Percentiles rank a stretch among this genome's conserved stretches.
Conservation (phyloP, 2,888 invertebrate genomes). For the Melanostoma mellinum region DNA sequence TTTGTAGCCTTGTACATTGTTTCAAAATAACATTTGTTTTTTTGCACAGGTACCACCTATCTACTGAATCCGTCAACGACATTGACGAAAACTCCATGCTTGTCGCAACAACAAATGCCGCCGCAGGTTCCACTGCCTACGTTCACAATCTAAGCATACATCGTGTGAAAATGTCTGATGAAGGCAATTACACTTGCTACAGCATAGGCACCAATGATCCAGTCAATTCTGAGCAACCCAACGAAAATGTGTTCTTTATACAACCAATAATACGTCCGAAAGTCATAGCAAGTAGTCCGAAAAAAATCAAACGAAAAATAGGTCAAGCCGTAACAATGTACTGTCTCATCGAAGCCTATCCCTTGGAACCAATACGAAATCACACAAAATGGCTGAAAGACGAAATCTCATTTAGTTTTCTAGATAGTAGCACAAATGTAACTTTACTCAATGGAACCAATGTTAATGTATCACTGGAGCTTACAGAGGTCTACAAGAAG, state of each 20-base stretch:
- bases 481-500: slow-evolving; percentile 85
- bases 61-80: slow-evolving; percentile 60
- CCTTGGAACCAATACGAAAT: slow-evolving; percentile 81
- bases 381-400: slow-evolving; percentile 84
- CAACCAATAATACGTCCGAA: slow-evolving; percentile 82
- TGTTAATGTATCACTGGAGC: slow-evolving; percentile 84
- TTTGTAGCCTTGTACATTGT: too few relatives aligned
- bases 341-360: slow-evolving; percentile 85
- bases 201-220: slow-evolving; percentile 81
- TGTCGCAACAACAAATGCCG: slow-evolving; percentile 80
- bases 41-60: slow-evolving; percentile 49
- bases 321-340: slow-evolving; percentile 83
- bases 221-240: slow-evolving; percentile 74
- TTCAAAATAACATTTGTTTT: neutral
- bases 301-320: slow-evolving; percentile 83
- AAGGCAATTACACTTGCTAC: slow-evolving; percentile 85
- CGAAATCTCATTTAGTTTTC: slow-evolving; percentile 80
- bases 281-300: slow-evolving; percentile 81
- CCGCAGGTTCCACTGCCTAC: slow-evolving; percentile 80
- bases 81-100: slow-evolving; percentile 57
- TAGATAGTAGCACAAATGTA: slow-evolving; percentile 80
- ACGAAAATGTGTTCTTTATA: slow-evolving; percentile 79
- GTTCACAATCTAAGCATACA: slow-evolving; percentile 83
- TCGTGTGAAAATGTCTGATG: slow-evolving; percentile 84
- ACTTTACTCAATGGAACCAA: slow-evolving; percentile 83